Percentiles rank a stretch among this genome's conserved stretches.
Evolutionary conservation across 2,888 invertebrate species (phyloP).

Genomic region (Aricia artaxerxes): DNA sequence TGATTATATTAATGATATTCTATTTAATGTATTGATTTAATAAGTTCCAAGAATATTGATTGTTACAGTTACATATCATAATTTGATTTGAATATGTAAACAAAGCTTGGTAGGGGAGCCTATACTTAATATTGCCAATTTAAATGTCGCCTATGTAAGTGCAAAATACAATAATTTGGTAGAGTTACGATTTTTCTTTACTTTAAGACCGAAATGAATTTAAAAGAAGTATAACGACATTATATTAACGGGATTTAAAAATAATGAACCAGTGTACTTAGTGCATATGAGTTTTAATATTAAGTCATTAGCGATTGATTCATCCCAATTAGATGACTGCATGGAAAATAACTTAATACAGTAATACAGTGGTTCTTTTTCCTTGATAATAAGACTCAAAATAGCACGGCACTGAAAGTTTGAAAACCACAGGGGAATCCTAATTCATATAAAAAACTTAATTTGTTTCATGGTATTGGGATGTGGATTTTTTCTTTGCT

Average conservation of each 20-base stretch:
- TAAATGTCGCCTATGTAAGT: too few relatives aligned
- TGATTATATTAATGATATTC: background rate
- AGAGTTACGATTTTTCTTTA: background rate
- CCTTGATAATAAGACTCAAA: background rate
- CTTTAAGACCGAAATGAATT: background rate
- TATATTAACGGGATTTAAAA: background rate
- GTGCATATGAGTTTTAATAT: background rate
- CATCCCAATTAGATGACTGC: conserved; percentile 42
- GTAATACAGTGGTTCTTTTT: conserved; percentile 9
- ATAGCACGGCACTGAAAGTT: background rate
- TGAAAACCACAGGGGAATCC: conserved; percentile 1
- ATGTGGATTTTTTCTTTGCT: background rate
- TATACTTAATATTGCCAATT: too few relatives aligned
- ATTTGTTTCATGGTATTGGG: background rate
- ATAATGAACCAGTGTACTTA: background rate
- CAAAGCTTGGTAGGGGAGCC: too few relatives aligned
- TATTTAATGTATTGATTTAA: too few relatives aligned
- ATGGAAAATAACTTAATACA: conserved; percentile 37
- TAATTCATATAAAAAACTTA: background rate
- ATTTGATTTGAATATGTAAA: too few relatives aligned
- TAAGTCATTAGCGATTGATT: conserved; percentile 1
- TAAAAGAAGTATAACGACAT: background rate
- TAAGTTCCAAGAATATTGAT: too few relatives aligned
- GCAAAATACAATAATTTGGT: too few relatives aligned
- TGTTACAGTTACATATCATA: too few relatives aligned